phyloP scores from a whole-genome alignment of 2,113 vertebrate genomes.

The Shinisaurus crocodilurus region DNA sequence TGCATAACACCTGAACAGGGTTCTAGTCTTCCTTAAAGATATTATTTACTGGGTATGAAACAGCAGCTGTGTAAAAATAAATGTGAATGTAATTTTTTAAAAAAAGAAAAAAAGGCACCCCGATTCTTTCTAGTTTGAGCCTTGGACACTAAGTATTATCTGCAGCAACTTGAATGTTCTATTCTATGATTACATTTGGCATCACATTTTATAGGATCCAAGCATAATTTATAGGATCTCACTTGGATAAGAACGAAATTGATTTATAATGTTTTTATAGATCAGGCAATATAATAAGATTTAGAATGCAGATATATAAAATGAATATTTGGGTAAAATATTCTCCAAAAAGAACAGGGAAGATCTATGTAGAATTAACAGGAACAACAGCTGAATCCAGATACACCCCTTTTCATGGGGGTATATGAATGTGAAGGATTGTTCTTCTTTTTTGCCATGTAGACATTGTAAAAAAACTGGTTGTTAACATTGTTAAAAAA shows the following conservation, averaged over 20 bases:
- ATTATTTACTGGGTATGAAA: neutral
- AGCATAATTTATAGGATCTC: neutral
- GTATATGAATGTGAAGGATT: neutral
- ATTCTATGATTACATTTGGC: slow-evolving; percentile 56
- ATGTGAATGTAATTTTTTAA: slow-evolving; percentile 10
- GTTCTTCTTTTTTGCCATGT: too few relatives aligned
- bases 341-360: neutral
- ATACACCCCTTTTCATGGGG: neutral
- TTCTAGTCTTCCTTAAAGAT: neutral
- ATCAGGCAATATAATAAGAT: neutral
- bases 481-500: neutral
- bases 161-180: slow-evolving; percentile 54
- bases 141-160: slow-evolving; percentile 9
- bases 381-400: neutral
- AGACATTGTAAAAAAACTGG: neutral
- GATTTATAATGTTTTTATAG: neutral
- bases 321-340: neutral
- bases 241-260: neutral
- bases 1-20: too few relatives aligned
- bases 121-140: neutral
- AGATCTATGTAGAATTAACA: neutral
- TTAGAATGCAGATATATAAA: neutral
- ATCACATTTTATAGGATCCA: slow-evolving; percentile 40
- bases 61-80: neutral
- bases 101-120: neutral